A percentile compares a stretch with the other conserved stretches of the same genome.
These are phyloP conservation scores for Agriopis aurantiaria DNA, from an alignment of 2,888 invertebrate species.

Conservation along the genomic window DNA sequence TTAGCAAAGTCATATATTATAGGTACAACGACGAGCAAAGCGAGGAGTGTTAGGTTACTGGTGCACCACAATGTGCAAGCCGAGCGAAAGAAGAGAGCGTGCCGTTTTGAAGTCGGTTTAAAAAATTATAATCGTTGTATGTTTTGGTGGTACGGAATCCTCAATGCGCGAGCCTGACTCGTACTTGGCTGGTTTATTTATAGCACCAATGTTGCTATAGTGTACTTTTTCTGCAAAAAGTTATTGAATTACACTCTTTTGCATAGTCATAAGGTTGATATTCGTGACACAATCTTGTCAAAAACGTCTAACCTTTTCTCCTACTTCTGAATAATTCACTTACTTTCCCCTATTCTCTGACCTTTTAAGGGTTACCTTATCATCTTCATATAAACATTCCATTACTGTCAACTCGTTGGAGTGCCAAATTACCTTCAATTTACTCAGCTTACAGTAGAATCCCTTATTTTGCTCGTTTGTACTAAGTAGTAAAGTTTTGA, in stretches of 20 bases:
- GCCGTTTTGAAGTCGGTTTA: no score
- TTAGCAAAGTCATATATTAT: no score
- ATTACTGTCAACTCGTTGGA: constrained; percentile 51
- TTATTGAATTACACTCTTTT: neutral
- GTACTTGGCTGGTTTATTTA: no score
- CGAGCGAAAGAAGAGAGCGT: no score
- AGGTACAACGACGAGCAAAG: no score
- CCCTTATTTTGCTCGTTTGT: constrained; percentile 34
- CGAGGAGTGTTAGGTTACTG: no score
- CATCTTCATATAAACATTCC: constrained; percentile 54
- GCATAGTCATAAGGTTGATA: constrained; percentile 7
- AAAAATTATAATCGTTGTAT: no score
- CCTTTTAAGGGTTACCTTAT: constrained; percentile 50
- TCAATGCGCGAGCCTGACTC: no score
- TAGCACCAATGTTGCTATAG: no score
- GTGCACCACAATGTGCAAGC: no score
- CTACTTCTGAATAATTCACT: constrained; percentile 25
- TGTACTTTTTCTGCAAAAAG: no score
- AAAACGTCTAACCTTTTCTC: constrained; percentile 9
- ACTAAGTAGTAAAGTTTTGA: constrained; percentile 34
- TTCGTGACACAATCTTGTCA: neutral
- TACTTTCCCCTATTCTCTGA: constrained; percentile 19
- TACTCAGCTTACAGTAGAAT: constrained; percentile 26
- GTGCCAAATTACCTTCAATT: constrained; percentile 61
- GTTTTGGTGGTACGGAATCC: no score